Evolutionary conservation across 2,113 vertebrate genomes (phyloP).

Genomic region (Benthochromis sp.): DNA sequence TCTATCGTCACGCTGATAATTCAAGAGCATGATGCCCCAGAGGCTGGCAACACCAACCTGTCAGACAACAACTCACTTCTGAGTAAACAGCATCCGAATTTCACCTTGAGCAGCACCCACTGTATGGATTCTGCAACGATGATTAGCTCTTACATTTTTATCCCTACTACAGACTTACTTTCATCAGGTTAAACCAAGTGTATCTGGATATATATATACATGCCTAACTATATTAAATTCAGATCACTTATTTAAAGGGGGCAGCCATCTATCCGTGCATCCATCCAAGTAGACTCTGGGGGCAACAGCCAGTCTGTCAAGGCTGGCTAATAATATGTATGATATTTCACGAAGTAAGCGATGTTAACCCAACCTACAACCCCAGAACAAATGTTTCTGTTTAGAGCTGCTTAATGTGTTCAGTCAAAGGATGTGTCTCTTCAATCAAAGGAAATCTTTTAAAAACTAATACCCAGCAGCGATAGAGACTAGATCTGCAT

Average conservation of each 20-base stretch:
- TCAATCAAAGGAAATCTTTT: neutral
- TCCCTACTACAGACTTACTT: neutral
- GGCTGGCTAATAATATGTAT: neutral
- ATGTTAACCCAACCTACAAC: neutral
- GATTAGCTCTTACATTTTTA: neutral
- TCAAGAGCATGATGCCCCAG: constrained; percentile 33
- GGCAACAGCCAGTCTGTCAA: neutral
- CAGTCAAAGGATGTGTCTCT: neutral
- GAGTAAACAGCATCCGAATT: constrained; percentile 28
- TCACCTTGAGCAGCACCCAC: constrained; percentile 17
- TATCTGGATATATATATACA: neutral
- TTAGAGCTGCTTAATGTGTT: neutral
- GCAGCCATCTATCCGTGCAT: neutral
- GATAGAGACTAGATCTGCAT: neutral
- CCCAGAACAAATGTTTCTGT: neutral
- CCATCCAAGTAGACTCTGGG: neutral
- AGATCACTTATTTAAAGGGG: neutral
- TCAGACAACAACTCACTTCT: constrained; percentile 24
- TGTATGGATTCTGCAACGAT: neutral
- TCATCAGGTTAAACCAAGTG: neutral
- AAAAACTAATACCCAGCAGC: neutral
- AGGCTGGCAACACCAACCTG: constrained; percentile 36
- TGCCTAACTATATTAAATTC: neutral
- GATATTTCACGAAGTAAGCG: neutral
- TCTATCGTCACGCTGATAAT: constrained; percentile 55